These are phyloP conservation scores for Delichon dasypus DNA, from an alignment of 2,797 vertebrate genomes.

Conservation along the genomic window DNA sequence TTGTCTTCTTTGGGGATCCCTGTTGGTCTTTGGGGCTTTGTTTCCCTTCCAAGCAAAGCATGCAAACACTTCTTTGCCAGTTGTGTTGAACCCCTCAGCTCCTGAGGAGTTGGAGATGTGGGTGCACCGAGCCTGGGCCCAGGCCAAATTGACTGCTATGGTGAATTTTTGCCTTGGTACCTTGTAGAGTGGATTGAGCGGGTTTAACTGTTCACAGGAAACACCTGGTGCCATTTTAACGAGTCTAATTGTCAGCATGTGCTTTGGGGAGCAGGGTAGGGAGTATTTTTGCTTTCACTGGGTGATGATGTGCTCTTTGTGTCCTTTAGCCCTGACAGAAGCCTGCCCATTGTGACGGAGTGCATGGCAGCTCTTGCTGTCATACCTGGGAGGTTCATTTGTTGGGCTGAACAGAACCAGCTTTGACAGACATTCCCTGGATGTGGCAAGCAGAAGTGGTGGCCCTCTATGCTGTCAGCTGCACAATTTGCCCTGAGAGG, in stretches of 20 bases:
- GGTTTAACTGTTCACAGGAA: not conserved
- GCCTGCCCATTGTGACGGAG: rapidly evolving
- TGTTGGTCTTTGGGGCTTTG: not conserved
- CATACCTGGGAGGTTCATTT: rapidly evolving
- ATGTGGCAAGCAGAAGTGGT: not conserved
- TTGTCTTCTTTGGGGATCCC: not conserved
- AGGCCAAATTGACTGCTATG: not conserved
- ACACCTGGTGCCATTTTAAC: not conserved
- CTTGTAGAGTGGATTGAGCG: not conserved
- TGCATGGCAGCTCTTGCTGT: not conserved
- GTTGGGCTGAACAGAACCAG: not conserved
- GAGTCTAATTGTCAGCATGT: not conserved
- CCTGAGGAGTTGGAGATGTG: not conserved
- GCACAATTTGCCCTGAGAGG: not conserved
- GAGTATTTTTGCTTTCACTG: not conserved
- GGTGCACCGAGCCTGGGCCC: not conserved
- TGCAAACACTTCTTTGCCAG: not conserved
- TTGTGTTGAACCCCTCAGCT: rapidly evolving
- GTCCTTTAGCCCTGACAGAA: not conserved
- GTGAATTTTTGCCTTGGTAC: not conserved
- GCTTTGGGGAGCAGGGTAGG: not conserved
- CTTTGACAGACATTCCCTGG: not conserved
- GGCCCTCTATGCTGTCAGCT: not conserved
- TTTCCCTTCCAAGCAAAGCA: not conserved
- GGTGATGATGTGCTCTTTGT: rapidly evolving